These are phyloP conservation scores for Vireo altiloquus DNA, from an alignment of 2,113 vertebrate genomes.

Conservation along the genomic window DNA sequence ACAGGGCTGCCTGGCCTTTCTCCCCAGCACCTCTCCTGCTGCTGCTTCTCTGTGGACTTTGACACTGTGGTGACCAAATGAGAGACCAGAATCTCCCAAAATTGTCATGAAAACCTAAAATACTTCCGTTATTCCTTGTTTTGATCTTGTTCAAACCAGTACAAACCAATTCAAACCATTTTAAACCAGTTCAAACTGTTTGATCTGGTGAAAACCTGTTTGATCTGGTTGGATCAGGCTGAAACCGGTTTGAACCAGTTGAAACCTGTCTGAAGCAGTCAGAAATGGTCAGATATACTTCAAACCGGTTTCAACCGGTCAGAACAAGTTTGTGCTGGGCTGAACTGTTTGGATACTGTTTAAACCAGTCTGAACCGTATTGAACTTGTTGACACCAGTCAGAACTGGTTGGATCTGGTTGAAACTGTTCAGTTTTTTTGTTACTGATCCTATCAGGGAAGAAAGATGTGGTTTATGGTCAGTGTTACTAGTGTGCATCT, in stretches of 20 bases:
- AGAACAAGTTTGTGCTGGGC: not conserved
- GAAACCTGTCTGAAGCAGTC: not conserved
- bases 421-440: not conserved
- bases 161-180: not conserved
- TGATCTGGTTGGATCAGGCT: not conserved
- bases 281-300: not conserved
- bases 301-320: fast-evolving
- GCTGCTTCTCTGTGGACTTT: not conserved
- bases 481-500: fast-evolving
- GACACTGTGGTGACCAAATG: not conserved
- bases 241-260: not conserved
- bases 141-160: not conserved
- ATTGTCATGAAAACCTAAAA: not conserved
- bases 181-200: not conserved
- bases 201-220: not conserved
- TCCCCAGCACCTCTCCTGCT: not conserved
- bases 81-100: fast-evolving
- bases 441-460: not conserved
- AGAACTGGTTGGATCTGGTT: fast-evolving
- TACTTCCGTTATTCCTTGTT: not conserved
- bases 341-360: not conserved
- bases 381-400: not conserved
- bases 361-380: fast-evolving
- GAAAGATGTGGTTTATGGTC: not conserved
- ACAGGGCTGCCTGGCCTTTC: not conserved